Evolutionary conservation across 2,888 invertebrate species (phyloP).

Genomic region (Timandra comae): DNA sequence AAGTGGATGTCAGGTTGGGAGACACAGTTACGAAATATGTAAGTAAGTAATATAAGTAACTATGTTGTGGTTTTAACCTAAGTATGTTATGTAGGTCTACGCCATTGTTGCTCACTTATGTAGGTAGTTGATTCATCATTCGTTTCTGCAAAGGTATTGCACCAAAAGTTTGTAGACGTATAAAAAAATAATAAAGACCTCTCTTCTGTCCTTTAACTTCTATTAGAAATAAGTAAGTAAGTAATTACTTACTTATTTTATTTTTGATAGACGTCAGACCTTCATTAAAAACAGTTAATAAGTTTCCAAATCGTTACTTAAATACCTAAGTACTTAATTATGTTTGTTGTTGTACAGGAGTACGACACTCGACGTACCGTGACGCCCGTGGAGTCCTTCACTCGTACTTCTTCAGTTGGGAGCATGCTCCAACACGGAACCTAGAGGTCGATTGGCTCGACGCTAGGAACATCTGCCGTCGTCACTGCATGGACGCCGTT

Average conservation of each 20-base stretch:
- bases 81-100: constrained; percentile 16
- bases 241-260: too few species aligned
- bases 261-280: too few species aligned
- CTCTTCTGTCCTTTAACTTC: too few species aligned
- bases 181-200: too few species aligned
- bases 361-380: constrained; percentile 90
- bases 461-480: constrained; percentile 92
- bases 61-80: background rate
- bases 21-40: constrained; percentile 50
- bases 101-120: constrained; percentile 23
- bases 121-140: constrained; percentile 42
- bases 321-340: too few species aligned
- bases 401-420: constrained; percentile 96
- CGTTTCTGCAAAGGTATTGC: too few species aligned
- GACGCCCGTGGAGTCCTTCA: constrained; percentile 92
- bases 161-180: too few species aligned
- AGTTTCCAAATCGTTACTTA: too few species aligned
- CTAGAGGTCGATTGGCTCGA: constrained; percentile 94
- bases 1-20: constrained; percentile 12
- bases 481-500: constrained; percentile 96
- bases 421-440: constrained; percentile 87
- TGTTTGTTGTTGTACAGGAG: constrained; percentile 79
- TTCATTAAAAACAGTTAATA: too few species aligned
- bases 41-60: constrained; percentile 24
- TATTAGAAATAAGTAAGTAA: too few species aligned